Evolutionary conservation across 2,797 vertebrate species (phyloP).

Genomic region (Hybognathus amarus): DNA sequence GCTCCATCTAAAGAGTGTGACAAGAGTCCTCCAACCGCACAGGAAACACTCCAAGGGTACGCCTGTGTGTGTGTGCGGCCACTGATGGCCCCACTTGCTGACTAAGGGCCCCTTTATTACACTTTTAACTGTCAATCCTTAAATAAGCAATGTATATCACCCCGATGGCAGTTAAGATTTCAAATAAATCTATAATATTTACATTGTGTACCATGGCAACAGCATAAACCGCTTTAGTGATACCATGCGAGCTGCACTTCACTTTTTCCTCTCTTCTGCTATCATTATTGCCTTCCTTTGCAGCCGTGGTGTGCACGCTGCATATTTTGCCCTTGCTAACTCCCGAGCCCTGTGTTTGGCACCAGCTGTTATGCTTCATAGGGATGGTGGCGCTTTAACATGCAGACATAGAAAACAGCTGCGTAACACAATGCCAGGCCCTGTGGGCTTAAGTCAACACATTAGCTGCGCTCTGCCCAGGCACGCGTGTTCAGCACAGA

Average conservation of each 20-base stretch:
- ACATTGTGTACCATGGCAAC: constrained; percentile 66
- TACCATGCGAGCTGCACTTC: constrained; percentile 67
- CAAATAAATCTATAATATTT: constrained; percentile 70
- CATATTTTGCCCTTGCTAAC: constrained; percentile 56
- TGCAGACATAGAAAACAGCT: constrained; percentile 65
- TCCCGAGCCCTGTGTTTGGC: constrained; percentile 53
- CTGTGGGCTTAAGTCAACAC: constrained; percentile 76
- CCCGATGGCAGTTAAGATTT: constrained; percentile 62
- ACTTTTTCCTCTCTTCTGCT: constrained; percentile 67
- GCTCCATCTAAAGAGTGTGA: constrained; percentile 29
- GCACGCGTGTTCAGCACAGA: constrained; percentile 61
- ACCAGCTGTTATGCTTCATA: constrained; percentile 62
- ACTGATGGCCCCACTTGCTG: constrained; percentile 59
- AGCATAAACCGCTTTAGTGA: constrained; percentile 68
- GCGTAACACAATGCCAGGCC: constrained; percentile 69
- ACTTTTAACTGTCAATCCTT: constrained; percentile 67
- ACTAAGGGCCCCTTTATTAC: constrained; percentile 71
- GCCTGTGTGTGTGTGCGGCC: constrained; percentile 59
- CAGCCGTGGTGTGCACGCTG: constrained; percentile 42
- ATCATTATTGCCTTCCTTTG: constrained; percentile 41
- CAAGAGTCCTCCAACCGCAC: constrained; percentile 45
- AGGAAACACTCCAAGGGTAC: constrained; percentile 40
- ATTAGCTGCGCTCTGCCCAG: constrained; percentile 71
- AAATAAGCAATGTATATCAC: constrained; percentile 70
- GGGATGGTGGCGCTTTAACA: constrained; percentile 60